Base-by-base conservation (phyloP, 2,113 vertebrate species). In the Rhadina sibilatrix region DNA sequence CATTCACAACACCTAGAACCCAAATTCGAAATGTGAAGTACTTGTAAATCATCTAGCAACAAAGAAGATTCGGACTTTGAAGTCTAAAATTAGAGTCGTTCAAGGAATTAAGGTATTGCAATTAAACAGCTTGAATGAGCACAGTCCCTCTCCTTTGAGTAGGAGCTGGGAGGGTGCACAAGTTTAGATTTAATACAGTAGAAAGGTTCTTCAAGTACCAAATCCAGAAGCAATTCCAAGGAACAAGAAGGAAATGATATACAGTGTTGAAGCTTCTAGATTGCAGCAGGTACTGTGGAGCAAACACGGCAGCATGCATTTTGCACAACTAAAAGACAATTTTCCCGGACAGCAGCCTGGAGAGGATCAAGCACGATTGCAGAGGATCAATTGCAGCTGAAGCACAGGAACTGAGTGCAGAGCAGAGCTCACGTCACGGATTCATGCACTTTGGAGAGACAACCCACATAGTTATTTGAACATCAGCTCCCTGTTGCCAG, bases 241-340 rank as follows among this genome's bases (percentile, higher is more conserved):
- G 25, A 75, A 25, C 33, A 75, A 33, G 33, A 72, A 76, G 8
- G 17, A 24, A 72, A 80, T 27, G 4, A 83, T 68, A 86, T 9
- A 38, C 10, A 65, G 15, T 2, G 10, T 33, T 75, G 80, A 60
- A 92, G 35, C 28, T 76, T 80, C 66, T 40, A 53, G 40, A 57
- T 59, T 71, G 59, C 3, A 66, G 49, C 33, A 65, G 52, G 22
- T 38, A 65, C 5, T 57, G 38, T 1, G 69, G 66, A 59, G 6
- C 1, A 3, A 52, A 64, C 42, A 28, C 0, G 0, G 44, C 69
- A 63, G 61, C 31, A 33, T 0, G 1, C 10, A 80, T 59, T 75
- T 82, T 61, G 60, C 30, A 46, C 27, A 53, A 14, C 38, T 47
- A 15, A 59, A 83, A 78, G 83, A 66, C 3, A 21, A 30, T 59